Conservation (phyloP, 2,113 vertebrate species). For the Shinisaurus crocodilurus region DNA sequence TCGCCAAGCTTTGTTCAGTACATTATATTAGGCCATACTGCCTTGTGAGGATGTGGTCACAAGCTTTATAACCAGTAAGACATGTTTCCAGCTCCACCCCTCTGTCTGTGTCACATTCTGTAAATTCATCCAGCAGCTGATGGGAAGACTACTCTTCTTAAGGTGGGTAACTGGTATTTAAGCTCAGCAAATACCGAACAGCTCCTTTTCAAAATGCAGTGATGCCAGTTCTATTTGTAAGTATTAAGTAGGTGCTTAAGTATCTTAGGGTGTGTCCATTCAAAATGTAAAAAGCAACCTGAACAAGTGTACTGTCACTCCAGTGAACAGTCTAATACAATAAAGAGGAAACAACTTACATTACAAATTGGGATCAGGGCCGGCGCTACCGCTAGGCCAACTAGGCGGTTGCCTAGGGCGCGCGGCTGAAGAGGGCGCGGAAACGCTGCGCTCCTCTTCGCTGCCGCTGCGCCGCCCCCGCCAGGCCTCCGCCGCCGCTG, state of each 20-base stretch:
- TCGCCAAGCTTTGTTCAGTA: not conserved
- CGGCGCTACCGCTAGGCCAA: no score
- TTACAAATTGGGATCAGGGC: no score
- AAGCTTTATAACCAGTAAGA: slow-evolving; percentile 2
- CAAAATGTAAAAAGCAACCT: not conserved
- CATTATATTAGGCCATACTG: not conserved
- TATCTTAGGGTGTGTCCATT: not conserved
- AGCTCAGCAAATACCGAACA: not conserved
- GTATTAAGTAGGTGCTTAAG: not conserved
- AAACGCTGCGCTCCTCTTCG: no score
- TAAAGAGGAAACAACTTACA: not conserved
- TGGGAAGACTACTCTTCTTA: not conserved
- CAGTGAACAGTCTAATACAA: not conserved
- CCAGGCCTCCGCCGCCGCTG: no score
- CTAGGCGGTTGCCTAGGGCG: no score
- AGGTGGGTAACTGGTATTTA: not conserved
- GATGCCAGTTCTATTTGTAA: not conserved
- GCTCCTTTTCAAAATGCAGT: not conserved
- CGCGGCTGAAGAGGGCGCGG: no score
- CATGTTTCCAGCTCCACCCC: slow-evolving; percentile 5
- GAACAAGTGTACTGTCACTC: not conserved
- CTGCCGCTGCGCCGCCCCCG: no score
- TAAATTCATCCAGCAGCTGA: not conserved
- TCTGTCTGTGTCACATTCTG: not conserved
- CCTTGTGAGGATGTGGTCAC: not conserved